These are phyloP conservation scores for Aldabrachelys gigantea DNA, from an alignment of 2,113 vertebrate genomes.

Conservation along the genomic window DNA sequence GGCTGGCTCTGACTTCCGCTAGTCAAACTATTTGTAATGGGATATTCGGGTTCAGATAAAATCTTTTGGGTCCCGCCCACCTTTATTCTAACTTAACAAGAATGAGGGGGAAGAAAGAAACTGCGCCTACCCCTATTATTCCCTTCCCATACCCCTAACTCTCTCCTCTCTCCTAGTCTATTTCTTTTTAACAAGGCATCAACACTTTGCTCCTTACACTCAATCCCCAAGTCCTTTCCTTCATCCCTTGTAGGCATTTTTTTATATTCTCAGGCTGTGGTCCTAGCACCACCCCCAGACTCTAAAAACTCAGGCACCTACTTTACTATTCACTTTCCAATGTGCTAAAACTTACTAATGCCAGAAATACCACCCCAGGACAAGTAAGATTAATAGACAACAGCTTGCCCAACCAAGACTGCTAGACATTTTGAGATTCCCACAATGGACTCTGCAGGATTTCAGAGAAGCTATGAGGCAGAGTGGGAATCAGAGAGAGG, in stretches of 20 bases:
- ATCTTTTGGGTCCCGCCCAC: background rate
- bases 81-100: background rate
- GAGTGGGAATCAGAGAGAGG: background rate
- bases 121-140: background rate
- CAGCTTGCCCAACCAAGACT: background rate
- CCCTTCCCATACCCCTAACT: background rate
- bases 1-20: background rate
- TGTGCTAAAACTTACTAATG: background rate
- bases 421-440: background rate
- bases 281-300: background rate
- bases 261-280: background rate
- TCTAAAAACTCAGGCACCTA: background rate
- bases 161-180: background rate
- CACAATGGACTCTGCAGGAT: background rate
- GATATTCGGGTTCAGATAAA: background rate
- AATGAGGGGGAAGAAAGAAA: background rate
- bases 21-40: background rate
- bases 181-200: background rate
- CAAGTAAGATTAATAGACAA: background rate
- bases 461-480: background rate
- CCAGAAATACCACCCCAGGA: background rate
- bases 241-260: background rate
- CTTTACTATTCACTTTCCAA: background rate
- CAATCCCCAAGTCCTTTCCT: background rate
- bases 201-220: background rate